These are phyloP conservation scores for Heterohyrax brucei DNA, from an alignment of 2,797 vertebrate genomes.

Conservation along the genomic window DNA sequence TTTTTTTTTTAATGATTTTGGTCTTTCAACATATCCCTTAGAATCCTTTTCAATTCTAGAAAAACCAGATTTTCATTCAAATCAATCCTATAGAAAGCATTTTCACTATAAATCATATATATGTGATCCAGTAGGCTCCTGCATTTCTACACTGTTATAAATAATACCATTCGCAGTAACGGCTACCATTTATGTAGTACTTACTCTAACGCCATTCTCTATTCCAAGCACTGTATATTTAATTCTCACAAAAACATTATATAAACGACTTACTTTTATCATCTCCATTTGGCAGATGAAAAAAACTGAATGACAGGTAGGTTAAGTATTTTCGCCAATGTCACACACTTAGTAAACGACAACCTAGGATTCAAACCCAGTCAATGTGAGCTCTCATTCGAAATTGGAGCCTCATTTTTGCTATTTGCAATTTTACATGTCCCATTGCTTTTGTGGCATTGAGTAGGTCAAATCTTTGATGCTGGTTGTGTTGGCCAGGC, in stretches of 20 bases:
- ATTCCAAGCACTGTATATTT: conserved; percentile 43
- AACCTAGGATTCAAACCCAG: background rate
- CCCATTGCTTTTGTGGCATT: conserved; percentile 38
- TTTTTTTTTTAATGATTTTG: background rate
- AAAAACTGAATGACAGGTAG: conserved; percentile 3
- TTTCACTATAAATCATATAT: background rate
- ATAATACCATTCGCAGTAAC: background rate
- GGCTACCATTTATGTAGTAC: background rate
- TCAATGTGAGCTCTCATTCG: background rate
- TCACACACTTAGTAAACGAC: conserved; percentile 5
- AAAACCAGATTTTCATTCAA: conserved; percentile 61
- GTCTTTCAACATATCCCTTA: background rate
- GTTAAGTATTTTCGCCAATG: conserved; percentile 36
- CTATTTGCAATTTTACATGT: conserved; percentile 24
- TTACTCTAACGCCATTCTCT: background rate
- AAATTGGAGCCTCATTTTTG: conserved; percentile 30
- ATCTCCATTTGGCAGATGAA: background rate
- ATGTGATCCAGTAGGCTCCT: background rate
- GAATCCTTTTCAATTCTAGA: conserved; percentile 24
- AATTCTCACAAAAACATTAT: conserved; percentile 46
- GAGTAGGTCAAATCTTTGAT: conserved; percentile 32
- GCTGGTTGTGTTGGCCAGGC: conserved; percentile 14
- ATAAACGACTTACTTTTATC: background rate
- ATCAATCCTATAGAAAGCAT: background rate
- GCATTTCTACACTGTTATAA: conserved; percentile 28